Conservation (phyloP, 64 coral and sea anemone genomes). For the Stylophora pistillata region DNA sequence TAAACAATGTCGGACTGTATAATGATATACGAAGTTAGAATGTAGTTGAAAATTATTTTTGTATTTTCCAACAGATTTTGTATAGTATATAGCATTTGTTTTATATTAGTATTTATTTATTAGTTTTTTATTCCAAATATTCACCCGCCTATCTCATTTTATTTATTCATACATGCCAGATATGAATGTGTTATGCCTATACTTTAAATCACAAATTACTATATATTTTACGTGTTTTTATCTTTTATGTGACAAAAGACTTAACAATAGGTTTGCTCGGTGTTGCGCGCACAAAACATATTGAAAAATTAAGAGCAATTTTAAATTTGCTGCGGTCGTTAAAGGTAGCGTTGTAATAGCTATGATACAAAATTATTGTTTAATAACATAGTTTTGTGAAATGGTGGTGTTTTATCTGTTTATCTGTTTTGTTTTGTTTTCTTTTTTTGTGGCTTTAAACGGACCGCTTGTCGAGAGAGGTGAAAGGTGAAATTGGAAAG, state of each 20-base stretch:
- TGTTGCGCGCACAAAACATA: background rate
- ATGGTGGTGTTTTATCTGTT: background rate
- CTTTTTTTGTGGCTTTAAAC: too few relatives aligned
- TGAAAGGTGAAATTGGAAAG: too few relatives aligned
- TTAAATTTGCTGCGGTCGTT: background rate
- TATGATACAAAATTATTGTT: background rate
- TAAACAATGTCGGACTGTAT: background rate
- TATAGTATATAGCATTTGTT: background rate
- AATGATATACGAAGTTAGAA: background rate
- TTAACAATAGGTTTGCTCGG: background rate
- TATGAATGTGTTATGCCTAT: background rate
- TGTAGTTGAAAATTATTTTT: slow-evolving; percentile 14
- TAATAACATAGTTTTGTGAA: background rate
- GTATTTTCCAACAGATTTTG: background rate
- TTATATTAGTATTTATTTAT: slow-evolving; percentile 9
- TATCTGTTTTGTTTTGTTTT: too few relatives aligned
- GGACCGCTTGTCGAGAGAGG: too few relatives aligned
- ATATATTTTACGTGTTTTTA: background rate
- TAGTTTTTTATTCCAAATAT: background rate
- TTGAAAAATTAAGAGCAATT: background rate
- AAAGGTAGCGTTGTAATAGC: background rate
- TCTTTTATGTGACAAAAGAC: background rate
- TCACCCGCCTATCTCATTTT: background rate
- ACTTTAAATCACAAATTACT: background rate
- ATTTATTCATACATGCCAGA: slow-evolving; percentile 27